Evolutionary conservation across 2,888 invertebrate genomes (phyloP).

Genomic region (Drosophila tripunctata): DNA sequence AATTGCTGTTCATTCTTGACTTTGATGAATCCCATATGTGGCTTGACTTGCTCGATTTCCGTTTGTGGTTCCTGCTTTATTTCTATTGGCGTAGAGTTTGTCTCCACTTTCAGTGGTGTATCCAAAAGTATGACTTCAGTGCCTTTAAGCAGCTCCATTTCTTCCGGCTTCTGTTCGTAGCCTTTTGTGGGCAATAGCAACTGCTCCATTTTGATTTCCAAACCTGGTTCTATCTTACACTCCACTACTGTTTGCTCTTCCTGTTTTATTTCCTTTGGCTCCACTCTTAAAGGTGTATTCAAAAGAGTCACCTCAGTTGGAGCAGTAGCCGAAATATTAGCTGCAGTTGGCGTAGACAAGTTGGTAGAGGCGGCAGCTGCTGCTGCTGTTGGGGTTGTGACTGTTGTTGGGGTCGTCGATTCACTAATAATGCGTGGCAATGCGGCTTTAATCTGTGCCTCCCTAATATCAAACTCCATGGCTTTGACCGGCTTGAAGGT

Average conservation of each 20-base stretch:
- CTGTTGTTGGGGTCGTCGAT: too few relatives aligned
- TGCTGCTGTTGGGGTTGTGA: not conserved
- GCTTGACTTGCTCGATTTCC: not conserved
- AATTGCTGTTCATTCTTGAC: slow-evolving; percentile 28
- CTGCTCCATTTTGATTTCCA: too few relatives aligned
- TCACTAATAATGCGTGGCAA: slow-evolving; percentile 67
- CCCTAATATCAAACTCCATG: slow-evolving; percentile 73
- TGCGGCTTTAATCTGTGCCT: slow-evolving; percentile 68
- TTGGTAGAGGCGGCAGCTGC: not conserved
- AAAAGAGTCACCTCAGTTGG: slow-evolving; percentile 1
- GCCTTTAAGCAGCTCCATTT: too few relatives aligned
- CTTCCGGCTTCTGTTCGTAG: too few relatives aligned
- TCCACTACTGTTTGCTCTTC: too few relatives aligned
- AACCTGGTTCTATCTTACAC: too few relatives aligned
- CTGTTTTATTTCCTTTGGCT: not conserved
- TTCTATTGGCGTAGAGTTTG: not conserved
- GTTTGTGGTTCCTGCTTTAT: slow-evolving; percentile 9
- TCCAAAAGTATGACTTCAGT: slow-evolving; percentile 14
- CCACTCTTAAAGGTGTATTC: slow-evolving; percentile 27
- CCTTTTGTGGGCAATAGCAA: too few relatives aligned
- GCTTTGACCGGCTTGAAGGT: slow-evolving; percentile 72
- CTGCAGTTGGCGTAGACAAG: slow-evolving; percentile 8
- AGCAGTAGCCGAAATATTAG: slow-evolving; percentile 15
- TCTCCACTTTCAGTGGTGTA: slow-evolving; percentile 23
- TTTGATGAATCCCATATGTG: slow-evolving; percentile 16